Evolutionary conservation across 2,888 invertebrate species (phyloP), one percentile per base, ranked within the genome.

Genomic region (Tinea semifulvella): DNA sequence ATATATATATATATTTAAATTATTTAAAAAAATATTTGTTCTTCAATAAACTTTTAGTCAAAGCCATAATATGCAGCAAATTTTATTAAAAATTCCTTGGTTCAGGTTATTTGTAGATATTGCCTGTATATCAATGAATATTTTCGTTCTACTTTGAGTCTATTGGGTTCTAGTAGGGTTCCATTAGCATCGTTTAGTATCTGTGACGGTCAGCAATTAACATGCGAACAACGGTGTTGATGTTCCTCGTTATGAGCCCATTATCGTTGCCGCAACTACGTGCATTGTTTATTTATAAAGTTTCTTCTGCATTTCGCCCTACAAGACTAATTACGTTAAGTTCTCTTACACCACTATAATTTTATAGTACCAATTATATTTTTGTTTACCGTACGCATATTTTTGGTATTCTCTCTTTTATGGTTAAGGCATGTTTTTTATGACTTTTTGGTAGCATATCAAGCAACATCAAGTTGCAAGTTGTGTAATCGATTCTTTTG

Each of bases 191-290:
- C 55, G 54, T 59, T 66, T 59, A 58, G 51, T 51, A 54, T 52
- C 52, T 53, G 58, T 61, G 62, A 55, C 56, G 53, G 54, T 56
- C 48, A 52, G 51, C 55, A 60, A 63, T 70, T 67, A 66, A 57
- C 61, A 73, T 73, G 65, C 70, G 57, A 56, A 61, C 36, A 36
- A 36, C 36, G 36, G 18, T 36, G 36, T 18, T 53, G 52, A 49
- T 52, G 58, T 50, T 57, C 57, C 63, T 70, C 65, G 69, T 75
- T 74, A 75, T 38, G 58, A 49, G 59, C 49, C 68, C 67, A 70
- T 74, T 71, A 75, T 63, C 57, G 58, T 59, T 58, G 58, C 56
- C 54, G 57, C 60, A 63, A 56, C 64, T 51, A 68, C 75, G 71
- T 72, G 76, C 55, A 50, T 54, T 50, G 74, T 57, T 59, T 72